Conservation (phyloP, 2,888 invertebrate genomes). For the Silvanus unidentatus region DNA sequence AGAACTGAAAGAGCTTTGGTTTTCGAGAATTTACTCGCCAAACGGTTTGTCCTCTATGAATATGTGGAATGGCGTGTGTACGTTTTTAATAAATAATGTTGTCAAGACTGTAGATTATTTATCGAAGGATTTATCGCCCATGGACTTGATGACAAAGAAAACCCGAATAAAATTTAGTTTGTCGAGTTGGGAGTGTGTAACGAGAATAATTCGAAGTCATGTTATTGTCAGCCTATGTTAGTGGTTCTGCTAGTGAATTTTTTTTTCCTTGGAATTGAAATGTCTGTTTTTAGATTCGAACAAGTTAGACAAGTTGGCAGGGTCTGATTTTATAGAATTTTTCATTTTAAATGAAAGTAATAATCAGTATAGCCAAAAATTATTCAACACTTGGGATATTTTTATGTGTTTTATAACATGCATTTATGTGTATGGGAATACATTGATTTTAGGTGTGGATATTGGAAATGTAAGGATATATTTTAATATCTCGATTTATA, state of each 20-base stretch:
- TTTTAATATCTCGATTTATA: background rate
- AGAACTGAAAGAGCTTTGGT: slow-evolving; percentile 37
- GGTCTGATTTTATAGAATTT: slow-evolving; percentile 41
- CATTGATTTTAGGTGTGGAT: slow-evolving; percentile 40
- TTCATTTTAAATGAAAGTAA: slow-evolving; percentile 37
- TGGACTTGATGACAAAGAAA: slow-evolving; percentile 28
- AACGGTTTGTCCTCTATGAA: slow-evolving; percentile 38
- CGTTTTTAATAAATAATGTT: slow-evolving; percentile 39
- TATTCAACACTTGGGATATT: slow-evolving; percentile 41
- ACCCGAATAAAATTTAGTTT: slow-evolving; percentile 27
- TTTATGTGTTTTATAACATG: slow-evolving; percentile 40
- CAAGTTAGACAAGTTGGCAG: too few relatives aligned
- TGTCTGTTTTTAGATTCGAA: slow-evolving; percentile 33
- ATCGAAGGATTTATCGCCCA: slow-evolving; percentile 28
- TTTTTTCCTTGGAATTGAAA: background rate
- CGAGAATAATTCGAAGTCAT: slow-evolving; percentile 37
- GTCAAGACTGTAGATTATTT: slow-evolving; percentile 38
- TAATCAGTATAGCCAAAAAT: slow-evolving; percentile 37
- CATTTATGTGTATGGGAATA: slow-evolving; percentile 43
- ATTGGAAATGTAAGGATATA: slow-evolving; percentile 35
- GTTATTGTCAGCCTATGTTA: slow-evolving; percentile 41
- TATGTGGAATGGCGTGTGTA: slow-evolving; percentile 42
- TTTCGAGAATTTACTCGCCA: slow-evolving; percentile 42
- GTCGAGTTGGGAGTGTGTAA: slow-evolving; percentile 16
- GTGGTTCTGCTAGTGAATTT: slow-evolving; percentile 13